Base-by-base conservation (phyloP, 1,140 invertebrate genomes). In the Maconellicoccus hirsutus region DNA sequence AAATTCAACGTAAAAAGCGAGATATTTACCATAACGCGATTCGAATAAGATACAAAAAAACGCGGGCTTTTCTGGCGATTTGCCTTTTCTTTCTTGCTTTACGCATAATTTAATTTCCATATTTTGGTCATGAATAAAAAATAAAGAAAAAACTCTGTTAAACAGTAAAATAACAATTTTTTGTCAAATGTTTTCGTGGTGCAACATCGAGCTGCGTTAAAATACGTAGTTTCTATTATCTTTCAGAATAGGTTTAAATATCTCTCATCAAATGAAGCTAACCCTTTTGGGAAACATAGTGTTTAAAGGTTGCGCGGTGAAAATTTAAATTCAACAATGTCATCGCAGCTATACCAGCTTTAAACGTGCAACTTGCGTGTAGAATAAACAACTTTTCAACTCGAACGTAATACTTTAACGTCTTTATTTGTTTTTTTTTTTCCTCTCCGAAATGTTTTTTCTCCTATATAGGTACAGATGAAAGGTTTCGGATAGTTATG, bases 321-420 rank as follows among this genome's bases (percentile, higher is more conserved):
- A 52, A 52, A 52, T 52, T 52, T 52, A 52, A 52, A 52, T 52
- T 52, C 42, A 52, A 52, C 42, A 52, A 52, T 52, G 42, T 52
- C 42, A 52, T 52, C 42, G 42, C 16, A 52, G 42, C 42, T 52
- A 52, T 52, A 16, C n/a, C 42, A 19, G 42, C 42, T 52, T 52
- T 52, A 52, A 52, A 52, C 42, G 42, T 52, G 42, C 10, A 52
- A 52, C 42, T 52, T 52, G 42, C 42, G 42, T 52, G 42, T 52
- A 52, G 42, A 52, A 52, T 52, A 52, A 52, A n/a, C n/a, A n/a
- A 19, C 42, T 52, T 52, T 52, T 52, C 42, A 19, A 52, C 42
- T 52, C 42, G 42, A 52, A 33, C n/a, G 42, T 52, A 52, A 52
- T 16, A 16, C 42, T 52, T 52, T 52, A 52, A 52, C 42, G 42